A percentile compares a stretch with the other conserved stretches of the same genome.
These are phyloP conservation scores for Episyrphus balteatus DNA, from an alignment of 1,140 invertebrate genomes.

Conservation along the genomic window DNA sequence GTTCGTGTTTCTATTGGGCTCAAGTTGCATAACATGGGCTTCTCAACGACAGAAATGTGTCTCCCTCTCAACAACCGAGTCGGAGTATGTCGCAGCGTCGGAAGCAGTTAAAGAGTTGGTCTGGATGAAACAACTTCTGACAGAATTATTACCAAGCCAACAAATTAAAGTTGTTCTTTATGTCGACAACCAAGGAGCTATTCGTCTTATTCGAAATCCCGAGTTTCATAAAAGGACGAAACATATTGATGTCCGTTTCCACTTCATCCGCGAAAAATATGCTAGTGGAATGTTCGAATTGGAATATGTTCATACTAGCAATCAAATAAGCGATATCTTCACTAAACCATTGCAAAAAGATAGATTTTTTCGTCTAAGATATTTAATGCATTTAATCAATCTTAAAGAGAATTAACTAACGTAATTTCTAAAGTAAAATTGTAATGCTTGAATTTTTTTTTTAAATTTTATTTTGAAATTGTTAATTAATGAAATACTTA, in stretches of 20 bases:
- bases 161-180: too few relatives aligned
- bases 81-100: constrained; percentile 17
- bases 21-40: constrained; percentile 8
- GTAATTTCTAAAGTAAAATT: too few relatives aligned
- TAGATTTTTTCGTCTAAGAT: background rate
- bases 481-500: too few relatives aligned
- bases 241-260: constrained; percentile 14
- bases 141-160: too few relatives aligned
- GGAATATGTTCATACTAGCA: constrained; percentile 6
- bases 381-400: background rate
- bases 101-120: constrained; percentile 16
- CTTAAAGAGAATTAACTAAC: too few relatives aligned
- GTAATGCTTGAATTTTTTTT: too few relatives aligned
- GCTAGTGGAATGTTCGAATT: constrained; percentile 9
- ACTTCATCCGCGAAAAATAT: too few relatives aligned
- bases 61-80: constrained; percentile 22
- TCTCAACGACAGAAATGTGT: constrained; percentile 25
- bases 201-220: constrained; percentile 8
- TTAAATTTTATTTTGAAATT: too few relatives aligned
- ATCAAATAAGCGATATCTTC: constrained; percentile 17
- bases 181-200: constrained; percentile 11
- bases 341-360: constrained; percentile 9
- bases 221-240: constrained; percentile 9
- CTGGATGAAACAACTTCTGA: background rate
- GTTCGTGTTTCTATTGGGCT: constrained; percentile 9